These are phyloP conservation scores for Battus philenor DNA, from an alignment of 1,140 invertebrate species.

Conservation along the genomic window DNA sequence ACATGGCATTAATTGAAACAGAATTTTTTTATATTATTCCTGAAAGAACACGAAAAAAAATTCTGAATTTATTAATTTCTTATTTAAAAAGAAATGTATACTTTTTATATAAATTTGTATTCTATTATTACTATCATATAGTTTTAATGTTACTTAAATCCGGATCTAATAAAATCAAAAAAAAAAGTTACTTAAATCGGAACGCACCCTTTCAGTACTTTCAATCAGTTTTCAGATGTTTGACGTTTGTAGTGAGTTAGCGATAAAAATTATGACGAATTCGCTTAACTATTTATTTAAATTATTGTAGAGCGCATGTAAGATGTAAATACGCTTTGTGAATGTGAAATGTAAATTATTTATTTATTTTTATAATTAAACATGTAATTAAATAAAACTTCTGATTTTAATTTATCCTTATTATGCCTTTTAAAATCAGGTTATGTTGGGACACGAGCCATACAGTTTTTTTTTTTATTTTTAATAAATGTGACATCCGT, in stretches of 20 bases:
- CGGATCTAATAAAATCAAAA: no score
- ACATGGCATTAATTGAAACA: background rate
- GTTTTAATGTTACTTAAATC: no score
- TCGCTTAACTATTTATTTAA: constrained; percentile 49
- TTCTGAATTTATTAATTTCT: background rate
- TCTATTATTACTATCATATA: background rate
- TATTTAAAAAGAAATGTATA: constrained; percentile 1
- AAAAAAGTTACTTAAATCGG: no score
- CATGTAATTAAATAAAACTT: constrained; percentile 20
- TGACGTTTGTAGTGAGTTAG: background rate
- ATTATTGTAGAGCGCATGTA: constrained; percentile 49
- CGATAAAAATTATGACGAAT: constrained; percentile 13
- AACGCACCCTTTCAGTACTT: no score
- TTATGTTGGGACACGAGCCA: no score
- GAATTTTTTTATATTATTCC: background rate
- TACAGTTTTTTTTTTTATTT: no score
- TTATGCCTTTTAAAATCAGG: no score
- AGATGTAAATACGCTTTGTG: constrained; percentile 64
- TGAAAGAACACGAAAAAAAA: no score
- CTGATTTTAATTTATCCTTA: constrained; percentile 19
- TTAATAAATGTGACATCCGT: no score
- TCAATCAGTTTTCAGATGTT: no score
- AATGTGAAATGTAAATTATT: constrained; percentile 71
- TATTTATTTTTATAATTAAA: constrained; percentile 60
- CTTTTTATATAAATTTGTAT: background rate